A percentile compares a stretch with the other conserved stretches of the same genome.
Evolutionary conservation across 2,113 vertebrate genomes (phyloP).

Genomic region (Sorex fumeus): DNA sequence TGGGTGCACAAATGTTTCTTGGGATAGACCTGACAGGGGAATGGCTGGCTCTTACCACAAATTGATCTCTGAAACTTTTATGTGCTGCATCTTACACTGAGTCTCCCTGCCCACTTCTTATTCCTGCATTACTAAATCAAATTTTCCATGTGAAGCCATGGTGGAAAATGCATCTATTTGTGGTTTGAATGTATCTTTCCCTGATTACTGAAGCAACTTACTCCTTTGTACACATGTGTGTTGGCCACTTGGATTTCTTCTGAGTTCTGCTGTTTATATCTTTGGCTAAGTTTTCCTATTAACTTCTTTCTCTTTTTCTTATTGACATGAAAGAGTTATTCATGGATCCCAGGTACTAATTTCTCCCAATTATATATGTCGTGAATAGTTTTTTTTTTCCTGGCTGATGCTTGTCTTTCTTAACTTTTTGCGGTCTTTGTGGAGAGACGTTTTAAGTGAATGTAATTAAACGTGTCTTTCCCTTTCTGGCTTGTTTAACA

Average conservation of each 20-base stretch:
- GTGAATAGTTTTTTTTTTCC: neutral
- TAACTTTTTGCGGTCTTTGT: neutral
- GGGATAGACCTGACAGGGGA: neutral
- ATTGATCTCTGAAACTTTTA: neutral
- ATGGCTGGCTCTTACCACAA: neutral
- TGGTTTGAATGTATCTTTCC: constrained; percentile 5
- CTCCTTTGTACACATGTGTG: neutral
- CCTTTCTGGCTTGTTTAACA: constrained; percentile 16
- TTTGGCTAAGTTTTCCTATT: constrained; percentile 3
- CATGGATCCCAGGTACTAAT: neutral
- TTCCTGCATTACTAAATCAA: constrained; percentile 4
- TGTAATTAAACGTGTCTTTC: neutral
- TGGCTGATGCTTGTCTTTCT: neutral
- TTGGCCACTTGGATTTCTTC: neutral
- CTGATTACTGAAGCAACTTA: neutral
- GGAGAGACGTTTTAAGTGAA: constrained; percentile 4
- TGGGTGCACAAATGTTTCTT: neutral
- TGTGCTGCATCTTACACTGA: neutral
- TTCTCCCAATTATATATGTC: neutral
- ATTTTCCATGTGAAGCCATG: neutral
- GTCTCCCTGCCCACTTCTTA: neutral
- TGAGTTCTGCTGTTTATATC: neutral
- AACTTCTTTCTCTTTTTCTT: neutral
- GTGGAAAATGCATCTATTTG: neutral
- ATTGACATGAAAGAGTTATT: constrained; percentile 9